Evolutionary conservation across 1,140 invertebrate genomes (phyloP).

Genomic region (Cataglyphis hispanica): DNA sequence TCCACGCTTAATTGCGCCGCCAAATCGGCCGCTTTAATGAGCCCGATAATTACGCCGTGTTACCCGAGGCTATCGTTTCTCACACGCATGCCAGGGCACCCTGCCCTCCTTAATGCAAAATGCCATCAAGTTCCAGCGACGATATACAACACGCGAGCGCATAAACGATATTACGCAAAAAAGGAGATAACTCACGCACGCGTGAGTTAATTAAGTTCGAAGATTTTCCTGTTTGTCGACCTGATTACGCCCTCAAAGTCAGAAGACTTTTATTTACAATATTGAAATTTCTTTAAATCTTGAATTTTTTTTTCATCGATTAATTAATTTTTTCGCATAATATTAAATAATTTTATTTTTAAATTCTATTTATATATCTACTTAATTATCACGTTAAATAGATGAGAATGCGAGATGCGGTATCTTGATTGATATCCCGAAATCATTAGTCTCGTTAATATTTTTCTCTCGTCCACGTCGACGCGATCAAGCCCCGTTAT

Average conservation of each 20-base stretch:
- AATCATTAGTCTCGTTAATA: slow-evolving; percentile 18
- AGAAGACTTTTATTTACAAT: too few species aligned
- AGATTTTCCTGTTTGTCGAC: neutral
- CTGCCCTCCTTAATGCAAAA: slow-evolving; percentile 16
- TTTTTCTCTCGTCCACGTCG: slow-evolving; percentile 4
- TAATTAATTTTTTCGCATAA: neutral
- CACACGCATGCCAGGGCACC: slow-evolving; percentile 3
- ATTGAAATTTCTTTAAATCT: neutral
- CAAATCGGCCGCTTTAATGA: slow-evolving; percentile 40
- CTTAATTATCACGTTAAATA: neutral
- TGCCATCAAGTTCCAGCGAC: neutral
- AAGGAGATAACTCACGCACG: neutral
- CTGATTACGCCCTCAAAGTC: too few species aligned
- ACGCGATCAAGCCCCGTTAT: slow-evolving; percentile 15
- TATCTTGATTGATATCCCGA: slow-evolving; percentile 24
- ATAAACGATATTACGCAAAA: slow-evolving; percentile 16
- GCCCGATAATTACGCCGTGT: slow-evolving; percentile 39
- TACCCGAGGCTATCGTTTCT: slow-evolving; percentile 26
- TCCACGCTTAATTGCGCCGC: slow-evolving; percentile 43
- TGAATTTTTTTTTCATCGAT: neutral
- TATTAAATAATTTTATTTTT: neutral
- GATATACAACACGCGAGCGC: neutral
- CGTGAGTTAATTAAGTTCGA: neutral
- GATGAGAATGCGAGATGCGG: neutral
- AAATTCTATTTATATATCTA: neutral